Evolutionary conservation across 2,888 invertebrate genomes (phyloP), one percentile per base, ranked within the genome.

Genomic region (Heteromurus nitidus): DNA sequence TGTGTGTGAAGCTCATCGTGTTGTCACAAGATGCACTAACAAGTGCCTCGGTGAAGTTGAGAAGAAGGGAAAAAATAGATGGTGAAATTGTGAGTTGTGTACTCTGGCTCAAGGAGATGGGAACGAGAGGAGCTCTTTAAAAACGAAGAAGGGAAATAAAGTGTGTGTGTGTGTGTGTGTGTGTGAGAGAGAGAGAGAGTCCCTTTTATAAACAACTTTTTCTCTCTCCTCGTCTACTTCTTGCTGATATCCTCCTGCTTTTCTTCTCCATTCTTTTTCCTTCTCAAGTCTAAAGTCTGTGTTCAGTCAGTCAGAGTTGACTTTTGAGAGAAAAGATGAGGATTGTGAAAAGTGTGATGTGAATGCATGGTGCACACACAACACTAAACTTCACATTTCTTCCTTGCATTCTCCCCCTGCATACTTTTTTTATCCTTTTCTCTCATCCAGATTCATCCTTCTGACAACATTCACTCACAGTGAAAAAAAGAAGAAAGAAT

Each of bases 361-460:
- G 36, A 36, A 36, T 36, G 7, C 36, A 36, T 36, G 7, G 13
- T 36, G 13, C 13, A 58, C 9, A 58, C 13, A 22, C 22, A 67
- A 75, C 20, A 26, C 55, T 53, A 30, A 13, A 70, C 22, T 44
- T 28, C 62, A 30, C 26, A 67, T 3, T 20, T 60, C 22, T 72
- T 65, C 24, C 28, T 77, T 47, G n/a, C n/a, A 47, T 47, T 73
- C n/a, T 62, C 26, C 55, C 50, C 26, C 55, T 42, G n/a, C 20
- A 3, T 16, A 3, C 11, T 47, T 36, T 55, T 24, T 31, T 28
- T 75, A 26, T 64, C 44, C 58, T 60, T 42, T 60, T 44, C 26
- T 58, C 60, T 72, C 60, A 60, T 62, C 67, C 80, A 80, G 80
- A 80, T 80, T 80, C 80, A 80, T 74, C 80, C 75, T 69, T 65